Evolutionary conservation across 2,113 vertebrate genomes (phyloP).

Genomic region (Odocoileus virginianus): DNA sequence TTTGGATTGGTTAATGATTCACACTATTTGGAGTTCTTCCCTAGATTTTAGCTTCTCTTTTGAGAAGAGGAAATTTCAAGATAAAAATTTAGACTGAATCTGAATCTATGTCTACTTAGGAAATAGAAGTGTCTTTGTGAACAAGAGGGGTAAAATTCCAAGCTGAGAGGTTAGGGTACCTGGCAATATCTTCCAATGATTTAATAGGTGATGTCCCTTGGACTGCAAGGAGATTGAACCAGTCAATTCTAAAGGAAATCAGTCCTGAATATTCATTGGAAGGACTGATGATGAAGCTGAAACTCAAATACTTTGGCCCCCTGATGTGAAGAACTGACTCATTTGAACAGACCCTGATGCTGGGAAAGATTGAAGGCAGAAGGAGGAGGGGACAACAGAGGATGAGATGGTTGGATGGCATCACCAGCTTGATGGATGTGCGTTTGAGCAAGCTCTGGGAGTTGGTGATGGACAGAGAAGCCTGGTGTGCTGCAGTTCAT

Average conservation of each 20-base stretch:
- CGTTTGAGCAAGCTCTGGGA: neutral
- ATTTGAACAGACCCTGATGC: neutral
- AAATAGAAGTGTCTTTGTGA: neutral
- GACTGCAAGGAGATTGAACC: neutral
- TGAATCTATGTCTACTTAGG: neutral
- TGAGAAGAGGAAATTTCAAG: neutral
- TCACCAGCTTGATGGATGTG: accelerated
- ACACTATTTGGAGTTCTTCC: neutral
- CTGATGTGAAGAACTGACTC: neutral
- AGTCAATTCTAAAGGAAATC: neutral
- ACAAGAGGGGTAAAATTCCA: neutral
- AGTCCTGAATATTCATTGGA: neutral
- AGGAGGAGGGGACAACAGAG: neutral
- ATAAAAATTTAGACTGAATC: neutral
- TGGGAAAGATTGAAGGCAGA: neutral
- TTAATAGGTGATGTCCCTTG: neutral
- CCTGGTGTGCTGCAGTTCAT: neutral
- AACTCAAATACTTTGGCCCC: neutral
- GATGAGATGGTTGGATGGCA: neutral
- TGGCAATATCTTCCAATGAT: neutral
- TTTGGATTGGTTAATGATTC: neutral
- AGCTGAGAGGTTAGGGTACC: neutral
- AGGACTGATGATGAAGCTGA: neutral
- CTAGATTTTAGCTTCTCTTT: neutral
- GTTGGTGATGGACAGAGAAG: neutral